Base-by-base conservation (phyloP, 2,888 invertebrate genomes). In the Hipparchia semele region DNA sequence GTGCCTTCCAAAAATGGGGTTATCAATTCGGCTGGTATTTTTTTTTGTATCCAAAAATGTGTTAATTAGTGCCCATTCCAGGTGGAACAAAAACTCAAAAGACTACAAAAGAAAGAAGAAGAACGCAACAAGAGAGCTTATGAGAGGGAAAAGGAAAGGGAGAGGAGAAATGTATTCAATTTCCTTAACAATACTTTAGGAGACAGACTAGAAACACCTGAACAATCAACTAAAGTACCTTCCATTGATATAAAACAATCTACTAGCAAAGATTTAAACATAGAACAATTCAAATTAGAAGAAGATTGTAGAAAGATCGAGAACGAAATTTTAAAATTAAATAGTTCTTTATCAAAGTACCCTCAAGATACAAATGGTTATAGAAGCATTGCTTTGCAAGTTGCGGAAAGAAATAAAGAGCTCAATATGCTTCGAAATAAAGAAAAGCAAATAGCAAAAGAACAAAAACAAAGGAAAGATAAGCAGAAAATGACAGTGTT, bases 401-500 rank as follows among this genome's bases (percentile, higher is more conserved):
- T 97, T 64, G 83, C 90, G 46, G 91, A 92, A n/a, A 96, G 95
- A 83, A 94, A 95, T 80, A 94, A 92, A 75, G 96, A 97, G 81
- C 86, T 97, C 0, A 86, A 87, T n/a, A 84, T 87, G 7, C 92
- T 97, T 46, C 94, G 93, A 79, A 93, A 90, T 53, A 95, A 95
- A 69, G 96, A 97, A 76, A 94, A 88, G 67, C 95, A 94, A 79
- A 95, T 98, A 73, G 88, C 94, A 61, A 95, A 94, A 76, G 97
- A 98, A 88, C 97, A 97, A 83, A 95, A 91, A 79, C 94, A 95
- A 64, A 94, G 97, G 77, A 96, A 95, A 79, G 96, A 96, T 82
- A 96, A 96, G 85, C 96, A 96, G 80, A 97, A 97, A 90, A 94
- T 97, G 90, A 95, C 96, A 62, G 94, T 97, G 79, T 98, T 98